A percentile compares a stretch with the other conserved stretches of the same genome.
phyloP scores from a whole-genome alignment of 2,113 vertebrate genomes.

The Phocoena phocoena region DNA sequence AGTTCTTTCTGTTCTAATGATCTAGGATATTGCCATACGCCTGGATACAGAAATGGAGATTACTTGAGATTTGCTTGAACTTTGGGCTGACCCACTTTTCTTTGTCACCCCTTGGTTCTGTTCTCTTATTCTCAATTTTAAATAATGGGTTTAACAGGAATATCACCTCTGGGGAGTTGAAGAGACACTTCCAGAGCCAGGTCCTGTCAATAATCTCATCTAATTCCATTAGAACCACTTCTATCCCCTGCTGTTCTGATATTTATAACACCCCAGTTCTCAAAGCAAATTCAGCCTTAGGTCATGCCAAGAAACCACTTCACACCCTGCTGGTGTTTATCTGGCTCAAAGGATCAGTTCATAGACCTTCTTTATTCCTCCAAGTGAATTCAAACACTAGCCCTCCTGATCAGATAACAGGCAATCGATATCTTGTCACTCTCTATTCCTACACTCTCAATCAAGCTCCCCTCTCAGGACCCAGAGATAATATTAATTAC shows the following conservation, averaged over 20 bases:
- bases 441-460: not conserved
- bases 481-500: conserved; percentile 47
- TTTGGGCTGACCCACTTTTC: not conserved
- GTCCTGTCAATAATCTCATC: not conserved
- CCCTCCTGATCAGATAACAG: conserved; percentile 46
- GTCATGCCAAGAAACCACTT: conserved; percentile 43
- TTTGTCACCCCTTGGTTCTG: not conserved
- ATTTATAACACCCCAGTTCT: conserved; percentile 3
- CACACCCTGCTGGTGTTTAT: conserved; percentile 48
- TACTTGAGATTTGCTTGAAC: not conserved
- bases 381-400: not conserved
- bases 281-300: conserved; percentile 26
- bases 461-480: not conserved
- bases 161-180: not conserved
- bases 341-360: not conserved
- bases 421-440: conserved; percentile 48
- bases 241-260: not conserved
- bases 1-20: not conserved
- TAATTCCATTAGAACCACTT: conserved; percentile 27
- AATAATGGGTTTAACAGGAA: not conserved
- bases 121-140: not conserved
- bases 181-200: not conserved
- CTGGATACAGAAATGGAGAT: not conserved
- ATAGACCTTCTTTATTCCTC: conserved; percentile 17
- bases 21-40: not conserved